These are phyloP conservation scores for Platyura marginata DNA, from an alignment of 1,140 invertebrate species.

Conservation along the genomic window DNA sequence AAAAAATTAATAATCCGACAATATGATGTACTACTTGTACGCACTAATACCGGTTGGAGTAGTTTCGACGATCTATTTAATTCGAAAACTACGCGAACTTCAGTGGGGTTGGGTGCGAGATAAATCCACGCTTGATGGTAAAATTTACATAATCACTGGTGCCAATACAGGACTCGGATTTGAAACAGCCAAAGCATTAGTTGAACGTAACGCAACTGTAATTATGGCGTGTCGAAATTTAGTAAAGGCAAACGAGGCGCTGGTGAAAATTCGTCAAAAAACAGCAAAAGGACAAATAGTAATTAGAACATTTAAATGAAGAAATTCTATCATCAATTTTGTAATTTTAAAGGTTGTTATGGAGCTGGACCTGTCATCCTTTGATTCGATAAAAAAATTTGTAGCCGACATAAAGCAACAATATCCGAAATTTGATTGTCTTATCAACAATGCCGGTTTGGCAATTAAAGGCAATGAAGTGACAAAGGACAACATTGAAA, in stretches of 20 bases:
- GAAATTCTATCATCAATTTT: not conserved
- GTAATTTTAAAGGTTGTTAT: constrained; percentile 27
- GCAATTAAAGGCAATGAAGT: constrained; percentile 30
- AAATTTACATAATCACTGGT: constrained; percentile 54
- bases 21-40: not conserved
- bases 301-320: constrained; percentile 7
- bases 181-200: constrained; percentile 48
- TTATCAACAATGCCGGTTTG: constrained; percentile 63
- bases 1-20: too few relatives aligned
- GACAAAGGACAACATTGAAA: constrained; percentile 69
- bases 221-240: constrained; percentile 55
- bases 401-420: constrained; percentile 30
- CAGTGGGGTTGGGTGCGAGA: constrained; percentile 17
- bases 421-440: constrained; percentile 42
- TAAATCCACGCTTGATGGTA: constrained; percentile 24
- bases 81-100: constrained; percentile 25
- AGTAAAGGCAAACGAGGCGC: constrained; percentile 34
- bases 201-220: constrained; percentile 41
- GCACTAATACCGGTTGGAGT: constrained; percentile 25
- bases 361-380: constrained; percentile 41
- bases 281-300: constrained; percentile 38
- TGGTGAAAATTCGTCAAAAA: constrained; percentile 36
- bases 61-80: constrained; percentile 21
- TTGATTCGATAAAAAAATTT: constrained; percentile 41
- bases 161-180: constrained; percentile 65